Evolutionary conservation across 2,888 invertebrate genomes (phyloP), one percentile per base, ranked within the genome.

Genomic region (Lithophane ornitopus): DNA sequence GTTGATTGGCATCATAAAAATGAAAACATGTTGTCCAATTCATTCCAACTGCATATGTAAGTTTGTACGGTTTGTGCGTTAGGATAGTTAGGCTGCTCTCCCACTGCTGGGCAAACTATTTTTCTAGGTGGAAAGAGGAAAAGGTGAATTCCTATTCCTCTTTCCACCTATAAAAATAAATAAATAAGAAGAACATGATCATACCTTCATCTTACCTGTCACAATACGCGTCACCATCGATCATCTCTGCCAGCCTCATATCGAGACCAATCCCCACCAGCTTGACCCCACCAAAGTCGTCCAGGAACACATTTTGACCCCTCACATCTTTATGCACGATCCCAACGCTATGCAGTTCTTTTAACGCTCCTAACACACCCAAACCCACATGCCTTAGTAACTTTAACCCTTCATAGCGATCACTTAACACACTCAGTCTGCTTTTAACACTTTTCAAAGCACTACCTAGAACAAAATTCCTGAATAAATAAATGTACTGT

Each of bases 291-390:
- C 98, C 98, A 74, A 93, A 93, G 68, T 97, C 97, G 88, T 98
- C 98, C 91, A 98, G 95, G 90, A 97, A 98, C 73, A 98, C 97
- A 84, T 97, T 98, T 34, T 97, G 97, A 87, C 97, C 97, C 78
- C 98, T 95, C n/a, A 99, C 94, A 93, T 98, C 98, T 89, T 98
- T 98, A 92, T 99, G 99, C 26, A 98, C 97, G 2, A 99, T 97
- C 83, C 98, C 98, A 81, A 98, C 98, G 87, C 97, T 97, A 91
- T 99, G 99, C 74, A 99, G 95, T 91, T 98, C 98, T 58, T 97
- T 97, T 52, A 99, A 94, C 22, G 98, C 98, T 71, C 97, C 97
- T 7, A 99, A 95, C 46, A 99, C 97, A 49, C 98, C 98, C 67
- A 96, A 95, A 0, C 98, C 98, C 52, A 98, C 97, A 90, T 97